These are phyloP conservation scores for Galeopsomyia nigrocyanea DNA, from an alignment of 2,888 invertebrate species.

Conservation along the genomic window DNA sequence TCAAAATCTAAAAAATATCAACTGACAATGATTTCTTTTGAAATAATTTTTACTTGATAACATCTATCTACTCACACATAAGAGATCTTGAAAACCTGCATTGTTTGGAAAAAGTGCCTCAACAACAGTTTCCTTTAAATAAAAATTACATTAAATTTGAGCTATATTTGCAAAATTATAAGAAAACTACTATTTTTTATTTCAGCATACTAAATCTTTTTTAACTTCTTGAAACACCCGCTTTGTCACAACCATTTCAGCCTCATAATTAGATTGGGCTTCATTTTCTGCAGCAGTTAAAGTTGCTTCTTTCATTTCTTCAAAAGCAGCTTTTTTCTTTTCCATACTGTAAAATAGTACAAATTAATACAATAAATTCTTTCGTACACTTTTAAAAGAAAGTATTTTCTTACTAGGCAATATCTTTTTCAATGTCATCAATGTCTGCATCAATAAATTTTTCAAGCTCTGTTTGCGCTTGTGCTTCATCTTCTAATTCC, in stretches of 20 bases:
- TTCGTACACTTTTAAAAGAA: neutral
- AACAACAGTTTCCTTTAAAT: constrained; percentile 54
- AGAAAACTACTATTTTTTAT: neutral
- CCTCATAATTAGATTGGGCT: constrained; percentile 47
- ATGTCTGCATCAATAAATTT: constrained; percentile 45
- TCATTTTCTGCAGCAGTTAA: constrained; percentile 48
- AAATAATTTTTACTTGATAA: neutral
- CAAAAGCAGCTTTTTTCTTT: constrained; percentile 53
- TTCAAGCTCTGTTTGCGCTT: constrained; percentile 42
- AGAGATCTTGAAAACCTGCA: constrained; percentile 51
- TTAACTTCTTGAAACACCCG: constrained; percentile 54
- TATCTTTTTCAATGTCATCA: constrained; percentile 50
- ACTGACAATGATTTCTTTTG: constrained; percentile 4
- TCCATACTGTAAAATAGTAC: constrained; percentile 54
- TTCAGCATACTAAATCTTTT: constrained; percentile 57
- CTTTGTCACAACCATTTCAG: constrained; percentile 51
- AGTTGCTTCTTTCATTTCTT: constrained; percentile 57
- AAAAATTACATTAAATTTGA: constrained; percentile 2
- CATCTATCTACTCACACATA: constrained; percentile 54
- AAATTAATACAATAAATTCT: neutral
- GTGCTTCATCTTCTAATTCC: constrained; percentile 52
- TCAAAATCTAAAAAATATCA: constrained; percentile 54
- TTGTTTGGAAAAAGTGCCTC: constrained; percentile 57
- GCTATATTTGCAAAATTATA: constrained; percentile 10
- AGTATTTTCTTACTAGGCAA: constrained; percentile 54